Base-by-base conservation (phyloP, 2,797 vertebrate species). In the Gymnopithys bicolor region DNA sequence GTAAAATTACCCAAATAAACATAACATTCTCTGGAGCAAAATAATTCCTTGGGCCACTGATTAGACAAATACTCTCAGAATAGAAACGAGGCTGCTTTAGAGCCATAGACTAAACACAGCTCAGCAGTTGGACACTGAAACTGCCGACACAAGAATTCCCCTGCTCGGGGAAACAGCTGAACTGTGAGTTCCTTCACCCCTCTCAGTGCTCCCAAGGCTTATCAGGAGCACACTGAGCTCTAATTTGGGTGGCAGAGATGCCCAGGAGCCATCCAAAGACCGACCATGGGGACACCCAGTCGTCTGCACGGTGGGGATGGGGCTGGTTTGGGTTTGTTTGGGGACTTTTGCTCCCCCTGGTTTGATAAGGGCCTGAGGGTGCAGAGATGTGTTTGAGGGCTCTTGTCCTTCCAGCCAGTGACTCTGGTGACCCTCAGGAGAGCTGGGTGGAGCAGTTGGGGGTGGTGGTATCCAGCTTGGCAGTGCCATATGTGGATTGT, bases 91-190 rank as follows among this genome's bases (percentile, higher is more conserved):
- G 80, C 91, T 93, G 35, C 83, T 88, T 48, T 59, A 45, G 46
- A 88, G 90, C 73, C 91, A 28, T 21, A 96, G 96, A 95, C 96
- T 96, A 95, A 96, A 96, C 94, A 96, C 5, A 82, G 78, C 91
- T 76, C 80, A 33, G 7, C 69, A 78, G 69, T 18, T 15, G 71
- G 94, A 88, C 81, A 58, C 6, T 18, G 67, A 64, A 82, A 55
- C 69, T 82, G 89, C 87, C 32, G 66, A 69, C 85, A 46, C 69
- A 41, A 78, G 83, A 88, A 78, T 93, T 90, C 77, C 79, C 90
- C 80, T 52, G 93, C 84, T 46, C 10, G 5, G 39, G 39, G 18
- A 37, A 81, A 76, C 19, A 78, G 83, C 91, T 59, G 85, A 35
- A 39, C 37, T 24, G 15, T 1, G 5, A 59, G 62, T 27, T 43